Conservation (phyloP, 2,888 invertebrate species). For the Eristalis tenax region DNA sequence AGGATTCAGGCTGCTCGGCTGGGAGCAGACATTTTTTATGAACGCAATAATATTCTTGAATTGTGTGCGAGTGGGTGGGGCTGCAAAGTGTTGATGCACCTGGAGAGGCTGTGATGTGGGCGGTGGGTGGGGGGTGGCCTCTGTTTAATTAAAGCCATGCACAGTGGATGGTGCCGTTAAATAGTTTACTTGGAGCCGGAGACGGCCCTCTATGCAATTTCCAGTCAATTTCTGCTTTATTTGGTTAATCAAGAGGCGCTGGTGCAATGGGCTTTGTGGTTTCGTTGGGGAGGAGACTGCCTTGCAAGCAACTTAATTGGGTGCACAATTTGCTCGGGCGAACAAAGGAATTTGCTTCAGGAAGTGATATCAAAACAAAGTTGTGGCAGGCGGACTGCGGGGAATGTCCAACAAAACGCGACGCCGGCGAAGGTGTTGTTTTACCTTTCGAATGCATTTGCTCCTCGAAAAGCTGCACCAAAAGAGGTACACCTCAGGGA, state of each 20-base stretch:
- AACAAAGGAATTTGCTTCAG: background rate
- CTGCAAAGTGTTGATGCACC: slow-evolving; percentile 36
- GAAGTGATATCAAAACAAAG: background rate
- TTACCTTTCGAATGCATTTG: no score
- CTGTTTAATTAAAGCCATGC: slow-evolving; percentile 48
- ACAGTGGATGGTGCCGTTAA: background rate
- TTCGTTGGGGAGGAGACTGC: background rate
- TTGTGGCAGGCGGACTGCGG: background rate
- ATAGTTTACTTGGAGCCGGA: background rate
- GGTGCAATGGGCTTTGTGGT: background rate
- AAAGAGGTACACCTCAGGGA: no score
- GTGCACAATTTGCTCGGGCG: background rate
- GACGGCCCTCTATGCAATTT: background rate
- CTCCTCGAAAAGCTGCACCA: no score
- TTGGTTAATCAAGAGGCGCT: background rate
- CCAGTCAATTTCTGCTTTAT: background rate
- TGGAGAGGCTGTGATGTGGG: background rate
- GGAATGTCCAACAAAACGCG: no score
- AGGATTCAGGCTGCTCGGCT: slow-evolving; percentile 52
- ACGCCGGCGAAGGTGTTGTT: no score
- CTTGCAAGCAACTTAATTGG: background rate
- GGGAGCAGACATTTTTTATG: slow-evolving; percentile 63
- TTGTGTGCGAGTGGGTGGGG: slow-evolving; percentile 49
- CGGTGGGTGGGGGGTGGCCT: background rate
- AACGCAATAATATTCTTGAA: slow-evolving; percentile 66